phyloP scores from a whole-genome alignment of 2,888 invertebrate species.

The Macaria notata region DNA sequence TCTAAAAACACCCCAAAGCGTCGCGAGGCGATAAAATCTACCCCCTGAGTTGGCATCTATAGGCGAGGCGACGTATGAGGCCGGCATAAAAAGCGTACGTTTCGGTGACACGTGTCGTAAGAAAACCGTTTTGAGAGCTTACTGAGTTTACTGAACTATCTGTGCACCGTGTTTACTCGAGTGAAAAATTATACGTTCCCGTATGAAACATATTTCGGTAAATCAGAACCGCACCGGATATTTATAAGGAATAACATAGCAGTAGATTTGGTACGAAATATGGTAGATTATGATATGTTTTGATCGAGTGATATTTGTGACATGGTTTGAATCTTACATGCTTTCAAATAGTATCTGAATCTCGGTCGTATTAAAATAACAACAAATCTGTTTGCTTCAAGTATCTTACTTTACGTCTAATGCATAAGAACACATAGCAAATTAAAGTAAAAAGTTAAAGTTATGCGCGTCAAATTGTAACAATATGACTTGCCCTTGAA shows the following conservation, averaged over 20 bases:
- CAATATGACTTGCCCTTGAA: too few species aligned
- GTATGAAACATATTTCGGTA: conserved; percentile 10
- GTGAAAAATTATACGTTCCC: conserved; percentile 20
- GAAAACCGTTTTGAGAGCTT: conserved; percentile 31
- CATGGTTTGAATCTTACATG: too few species aligned
- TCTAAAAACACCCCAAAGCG: conserved; percentile 39
- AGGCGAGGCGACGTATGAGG: conserved; percentile 41
- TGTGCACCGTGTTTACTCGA: conserved; percentile 20
- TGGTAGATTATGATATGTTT: too few species aligned
- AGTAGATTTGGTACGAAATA: too few species aligned
- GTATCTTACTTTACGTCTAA: too few species aligned
- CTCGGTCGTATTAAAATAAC: too few species aligned
- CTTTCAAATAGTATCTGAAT: too few species aligned
- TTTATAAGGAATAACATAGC: background rate
- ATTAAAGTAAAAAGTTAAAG: too few species aligned
- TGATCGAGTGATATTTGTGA: too few species aligned
- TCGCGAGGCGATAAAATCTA: conserved; percentile 48
- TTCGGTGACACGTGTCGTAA: conserved; percentile 45
- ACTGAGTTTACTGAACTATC: conserved; percentile 34
- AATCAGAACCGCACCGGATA: conserved; percentile 1
- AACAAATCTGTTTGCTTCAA: too few species aligned
- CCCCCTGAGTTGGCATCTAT: conserved; percentile 36
- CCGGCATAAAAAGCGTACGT: conserved; percentile 40
- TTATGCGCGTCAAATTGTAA: too few species aligned
- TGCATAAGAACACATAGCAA: too few species aligned